phyloP scores from a whole-genome alignment of 2,113 vertebrate genomes.

The Alectura lathami region DNA sequence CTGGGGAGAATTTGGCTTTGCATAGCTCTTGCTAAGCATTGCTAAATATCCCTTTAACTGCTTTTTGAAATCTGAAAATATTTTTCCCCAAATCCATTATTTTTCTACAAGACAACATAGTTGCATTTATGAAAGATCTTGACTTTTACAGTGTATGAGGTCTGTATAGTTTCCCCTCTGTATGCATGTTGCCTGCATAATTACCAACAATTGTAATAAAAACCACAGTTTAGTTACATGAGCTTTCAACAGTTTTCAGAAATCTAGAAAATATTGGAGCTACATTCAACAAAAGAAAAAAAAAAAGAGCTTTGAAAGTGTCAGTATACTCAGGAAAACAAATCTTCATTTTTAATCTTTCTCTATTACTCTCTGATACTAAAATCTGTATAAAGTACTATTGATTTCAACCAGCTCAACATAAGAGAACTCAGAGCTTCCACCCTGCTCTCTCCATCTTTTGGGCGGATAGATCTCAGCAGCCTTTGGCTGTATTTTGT shows the following conservation, averaged over 20 bases:
- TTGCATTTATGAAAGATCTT: neutral
- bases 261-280: constrained; percentile 5
- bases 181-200: neutral
- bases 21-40: neutral
- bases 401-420: neutral
- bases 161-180: neutral
- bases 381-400: neutral
- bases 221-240: neutral
- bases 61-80: neutral
- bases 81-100: neutral
- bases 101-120: neutral
- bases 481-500: neutral
- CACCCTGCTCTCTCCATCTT: fast-evolving
- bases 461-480: fast-evolving
- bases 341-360: neutral
- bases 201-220: constrained; percentile 19
- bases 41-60: neutral
- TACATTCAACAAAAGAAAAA: neutral
- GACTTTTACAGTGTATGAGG: constrained; percentile 10
- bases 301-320: constrained; percentile 2
- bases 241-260: constrained; percentile 25
- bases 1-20: neutral
- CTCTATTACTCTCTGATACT: neutral
- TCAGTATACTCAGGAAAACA: neutral
- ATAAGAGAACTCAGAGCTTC: neutral